phyloP scores from a whole-genome alignment of 2,797 vertebrate species.

The Thripadectes ignobilis region DNA sequence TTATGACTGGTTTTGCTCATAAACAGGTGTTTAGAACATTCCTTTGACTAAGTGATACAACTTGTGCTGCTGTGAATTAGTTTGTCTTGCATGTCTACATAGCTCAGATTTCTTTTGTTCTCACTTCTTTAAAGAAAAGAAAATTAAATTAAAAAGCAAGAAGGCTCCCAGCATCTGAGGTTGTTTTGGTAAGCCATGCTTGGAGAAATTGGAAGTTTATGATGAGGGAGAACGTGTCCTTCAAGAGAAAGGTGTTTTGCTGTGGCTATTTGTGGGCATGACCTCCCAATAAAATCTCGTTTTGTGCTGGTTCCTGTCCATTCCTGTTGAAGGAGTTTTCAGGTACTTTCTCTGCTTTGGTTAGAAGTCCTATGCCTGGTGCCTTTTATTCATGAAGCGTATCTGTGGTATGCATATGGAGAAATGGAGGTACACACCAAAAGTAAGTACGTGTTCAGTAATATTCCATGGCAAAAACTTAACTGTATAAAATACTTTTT shows the following conservation, averaged over 20 bases:
- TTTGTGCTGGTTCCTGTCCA: not conserved
- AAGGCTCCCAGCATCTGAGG: not conserved
- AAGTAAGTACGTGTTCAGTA: not conserved
- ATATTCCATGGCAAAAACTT: not conserved
- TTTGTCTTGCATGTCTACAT: constrained; percentile 51
- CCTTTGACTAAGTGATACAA: constrained; percentile 59
- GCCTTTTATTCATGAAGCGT: not conserved
- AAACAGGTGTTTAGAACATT: constrained; percentile 80
- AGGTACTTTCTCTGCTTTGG: not conserved
- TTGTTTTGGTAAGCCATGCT: constrained; percentile 13
- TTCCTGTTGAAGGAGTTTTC: not conserved
- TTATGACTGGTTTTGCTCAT: constrained; percentile 82
- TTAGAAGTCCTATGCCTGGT: not conserved
- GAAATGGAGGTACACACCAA: not conserved
- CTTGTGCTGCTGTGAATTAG: constrained; percentile 49
- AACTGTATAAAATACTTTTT: not conserved
- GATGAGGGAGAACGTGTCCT: not conserved
- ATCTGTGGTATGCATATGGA: not conserved
- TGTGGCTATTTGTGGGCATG: not conserved
- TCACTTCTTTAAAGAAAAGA: not conserved
- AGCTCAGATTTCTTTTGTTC: constrained; percentile 44
- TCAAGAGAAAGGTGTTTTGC: not conserved
- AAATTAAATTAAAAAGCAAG: not conserved
- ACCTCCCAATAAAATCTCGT: not conserved
- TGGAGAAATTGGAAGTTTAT: not conserved